phyloP scores from a whole-genome alignment of 2,797 vertebrate genomes.

The Esox masquinongy region DNA sequence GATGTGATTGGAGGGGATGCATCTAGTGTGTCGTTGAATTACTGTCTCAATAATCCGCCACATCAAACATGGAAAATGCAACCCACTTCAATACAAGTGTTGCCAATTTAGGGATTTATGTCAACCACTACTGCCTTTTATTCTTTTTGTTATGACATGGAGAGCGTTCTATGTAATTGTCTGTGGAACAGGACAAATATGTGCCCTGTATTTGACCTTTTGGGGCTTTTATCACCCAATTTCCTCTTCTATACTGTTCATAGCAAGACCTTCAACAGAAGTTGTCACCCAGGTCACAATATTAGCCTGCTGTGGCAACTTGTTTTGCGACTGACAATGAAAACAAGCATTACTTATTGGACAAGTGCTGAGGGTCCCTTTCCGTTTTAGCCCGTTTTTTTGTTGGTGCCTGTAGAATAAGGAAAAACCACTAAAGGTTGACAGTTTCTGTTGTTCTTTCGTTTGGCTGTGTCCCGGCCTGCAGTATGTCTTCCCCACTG shows the following conservation, averaged over 20 bases:
- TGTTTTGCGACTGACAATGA: neutral
- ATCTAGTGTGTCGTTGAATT: neutral
- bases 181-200: no score
- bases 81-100: neutral
- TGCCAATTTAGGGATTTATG: constrained; percentile 11
- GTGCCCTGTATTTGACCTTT: no score
- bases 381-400: neutral
- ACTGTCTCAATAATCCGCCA: neutral
- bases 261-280: neutral
- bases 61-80: neutral
- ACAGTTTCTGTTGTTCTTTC: constrained; percentile 23
- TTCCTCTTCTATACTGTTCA: neutral
- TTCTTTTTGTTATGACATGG: neutral
- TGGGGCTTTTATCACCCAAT: constrained; percentile 8
- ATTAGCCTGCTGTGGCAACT: neutral
- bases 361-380: neutral
- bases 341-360: neutral
- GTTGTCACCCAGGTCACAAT: neutral
- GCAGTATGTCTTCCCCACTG: constrained; percentile 19
- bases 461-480: constrained; percentile 2
- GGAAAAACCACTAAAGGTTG: constrained; percentile 19
- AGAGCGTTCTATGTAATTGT: neutral
- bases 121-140: constrained; percentile 1
- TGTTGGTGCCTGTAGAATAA: neutral
- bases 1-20: neutral